Percentiles rank a stretch among this genome's conserved stretches.
Evolutionary conservation across 1,140 invertebrate species (phyloP).

Genomic region (Cataglyphis hispanica): DNA sequence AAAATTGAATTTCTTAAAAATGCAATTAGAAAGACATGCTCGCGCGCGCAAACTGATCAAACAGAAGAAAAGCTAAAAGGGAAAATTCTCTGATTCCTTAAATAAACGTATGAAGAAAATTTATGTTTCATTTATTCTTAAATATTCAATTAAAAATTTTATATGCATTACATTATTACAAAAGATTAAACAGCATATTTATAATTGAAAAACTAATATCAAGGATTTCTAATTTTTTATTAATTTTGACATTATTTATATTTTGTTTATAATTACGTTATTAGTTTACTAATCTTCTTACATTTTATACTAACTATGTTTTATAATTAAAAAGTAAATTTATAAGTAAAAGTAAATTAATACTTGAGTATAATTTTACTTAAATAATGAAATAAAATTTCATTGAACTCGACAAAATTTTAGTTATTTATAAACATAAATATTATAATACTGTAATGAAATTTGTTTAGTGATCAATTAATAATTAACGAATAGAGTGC

Average conservation of each 20-base stretch:
- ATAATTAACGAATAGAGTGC: conserved; percentile 24
- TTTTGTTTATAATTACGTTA: background rate
- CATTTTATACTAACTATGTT: background rate
- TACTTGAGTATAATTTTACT: background rate
- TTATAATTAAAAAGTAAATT: background rate
- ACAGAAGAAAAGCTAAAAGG: background rate
- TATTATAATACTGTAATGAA: conserved; percentile 29
- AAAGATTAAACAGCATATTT: background rate
- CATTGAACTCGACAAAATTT: background rate
- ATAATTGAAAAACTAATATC: background rate
- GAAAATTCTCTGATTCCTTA: background rate
- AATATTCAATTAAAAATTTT: background rate
- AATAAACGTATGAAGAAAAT: background rate
- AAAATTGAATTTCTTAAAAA: background rate
- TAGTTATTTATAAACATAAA: background rate
- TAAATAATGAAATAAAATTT: conserved; percentile 21
- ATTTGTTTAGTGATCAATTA: background rate
- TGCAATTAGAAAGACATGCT: no score
- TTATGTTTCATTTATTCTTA: background rate
- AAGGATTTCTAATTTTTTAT: background rate
- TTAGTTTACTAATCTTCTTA: background rate
- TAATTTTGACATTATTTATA: conserved; percentile 1
- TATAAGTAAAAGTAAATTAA: no score
- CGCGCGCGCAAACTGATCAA: background rate
- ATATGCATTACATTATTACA: background rate